phyloP scores from a whole-genome alignment of 2,888 invertebrate genomes.

The Ennomos erosarius region DNA sequence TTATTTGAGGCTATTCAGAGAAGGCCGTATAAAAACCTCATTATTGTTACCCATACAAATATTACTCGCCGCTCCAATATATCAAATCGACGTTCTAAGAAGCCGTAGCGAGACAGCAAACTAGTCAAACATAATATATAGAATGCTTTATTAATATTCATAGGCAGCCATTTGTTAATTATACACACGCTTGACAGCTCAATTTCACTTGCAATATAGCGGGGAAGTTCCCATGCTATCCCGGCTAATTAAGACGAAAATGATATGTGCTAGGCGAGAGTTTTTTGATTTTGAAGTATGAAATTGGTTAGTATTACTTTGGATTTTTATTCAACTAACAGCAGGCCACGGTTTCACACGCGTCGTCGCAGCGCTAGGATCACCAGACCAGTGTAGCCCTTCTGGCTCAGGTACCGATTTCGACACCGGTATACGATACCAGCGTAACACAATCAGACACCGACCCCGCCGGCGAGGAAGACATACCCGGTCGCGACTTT shows the following conservation, averaged over 20 bases:
- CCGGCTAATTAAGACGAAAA: slow-evolving; percentile 57
- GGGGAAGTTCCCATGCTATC: slow-evolving; percentile 54
- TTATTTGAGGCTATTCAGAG: neutral
- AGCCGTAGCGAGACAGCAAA: slow-evolving; percentile 41
- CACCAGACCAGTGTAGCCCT: too few species aligned
- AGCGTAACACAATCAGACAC: too few species aligned
- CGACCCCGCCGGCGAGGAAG: too few species aligned
- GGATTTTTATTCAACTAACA: too few species aligned
- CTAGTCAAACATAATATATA: slow-evolving; percentile 60
- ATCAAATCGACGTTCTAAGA: slow-evolving; percentile 44
- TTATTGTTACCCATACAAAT: slow-evolving; percentile 20
- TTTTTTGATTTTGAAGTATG: slow-evolving; percentile 25
- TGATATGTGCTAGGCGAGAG: slow-evolving; percentile 33
- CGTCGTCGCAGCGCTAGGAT: too few species aligned
- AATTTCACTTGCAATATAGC: slow-evolving; percentile 68
- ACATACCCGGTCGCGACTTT: too few species aligned
- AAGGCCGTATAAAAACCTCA: neutral
- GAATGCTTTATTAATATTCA: slow-evolving; percentile 79
- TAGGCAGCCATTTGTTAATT: slow-evolving; percentile 79
- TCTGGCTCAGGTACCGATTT: too few species aligned
- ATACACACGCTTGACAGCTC: slow-evolving; percentile 77
- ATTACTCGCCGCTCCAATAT: slow-evolving; percentile 38
- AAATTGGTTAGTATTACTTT: too few species aligned
- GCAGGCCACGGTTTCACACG: too few species aligned
- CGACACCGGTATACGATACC: too few species aligned